phyloP scores from a whole-genome alignment of 2,797 vertebrate genomes.

The Myoxocephalus aenaeus region DNA sequence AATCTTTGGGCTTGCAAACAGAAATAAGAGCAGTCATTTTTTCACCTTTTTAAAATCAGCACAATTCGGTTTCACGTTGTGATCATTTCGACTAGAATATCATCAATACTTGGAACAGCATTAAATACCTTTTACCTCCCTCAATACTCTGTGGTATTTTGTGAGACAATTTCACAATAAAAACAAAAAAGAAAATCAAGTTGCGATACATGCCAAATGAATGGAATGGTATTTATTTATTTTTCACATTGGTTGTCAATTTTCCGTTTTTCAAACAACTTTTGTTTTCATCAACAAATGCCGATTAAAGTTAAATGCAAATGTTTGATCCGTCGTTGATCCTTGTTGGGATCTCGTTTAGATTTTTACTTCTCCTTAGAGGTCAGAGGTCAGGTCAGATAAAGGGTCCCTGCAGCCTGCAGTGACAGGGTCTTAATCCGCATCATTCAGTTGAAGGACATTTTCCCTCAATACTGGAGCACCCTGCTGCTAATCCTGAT shows the following conservation, averaged over 20 bases:
- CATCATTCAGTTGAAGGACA: not conserved
- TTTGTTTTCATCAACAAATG: constrained; percentile 35
- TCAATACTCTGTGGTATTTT: constrained; percentile 52
- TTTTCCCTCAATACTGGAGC: constrained; percentile 11
- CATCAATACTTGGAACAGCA: constrained; percentile 54
- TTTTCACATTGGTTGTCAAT: constrained; percentile 14
- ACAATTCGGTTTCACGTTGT: constrained; percentile 34
- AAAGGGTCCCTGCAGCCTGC: constrained; percentile 23
- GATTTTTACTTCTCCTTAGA: constrained; percentile 23
- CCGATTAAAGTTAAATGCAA: constrained; percentile 49
- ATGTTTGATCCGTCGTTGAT: constrained; percentile 21
- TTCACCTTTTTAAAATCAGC: constrained; percentile 44
- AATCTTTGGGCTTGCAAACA: constrained; percentile 76
- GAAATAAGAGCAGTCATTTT: constrained; percentile 42
- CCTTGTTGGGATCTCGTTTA: constrained; percentile 3
- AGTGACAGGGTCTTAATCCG: constrained; percentile 12
- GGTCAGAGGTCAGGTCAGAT: constrained; percentile 30
- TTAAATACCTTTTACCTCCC: constrained; percentile 31
- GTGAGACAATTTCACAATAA: constrained; percentile 31
- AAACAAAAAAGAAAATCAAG: constrained; percentile 18
- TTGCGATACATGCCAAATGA: constrained; percentile 46
- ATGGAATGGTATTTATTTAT: constrained; percentile 29
- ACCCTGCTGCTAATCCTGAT: constrained; percentile 21
- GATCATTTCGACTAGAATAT: constrained; percentile 36
- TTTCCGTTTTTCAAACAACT: not conserved